These are phyloP conservation scores for Zhuqinia jingwanae DNA, from an alignment of 2,888 invertebrate genomes.

Conservation along the genomic window DNA sequence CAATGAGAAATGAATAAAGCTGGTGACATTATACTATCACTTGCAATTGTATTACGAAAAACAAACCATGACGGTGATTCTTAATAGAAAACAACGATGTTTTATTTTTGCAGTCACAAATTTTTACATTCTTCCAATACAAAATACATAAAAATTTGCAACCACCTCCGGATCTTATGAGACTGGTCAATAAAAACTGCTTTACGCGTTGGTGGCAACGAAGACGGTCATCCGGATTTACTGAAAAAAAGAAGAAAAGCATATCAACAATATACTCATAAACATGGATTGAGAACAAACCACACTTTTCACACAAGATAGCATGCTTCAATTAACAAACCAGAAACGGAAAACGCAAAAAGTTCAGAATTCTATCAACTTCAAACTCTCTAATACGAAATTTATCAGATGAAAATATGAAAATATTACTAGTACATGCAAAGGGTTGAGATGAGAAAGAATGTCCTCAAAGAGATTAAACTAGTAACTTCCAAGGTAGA, in stretches of 20 bases:
- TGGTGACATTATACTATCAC: too few species aligned
- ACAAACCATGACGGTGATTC: too few species aligned
- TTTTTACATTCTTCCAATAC: conserved; percentile 49
- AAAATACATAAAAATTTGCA: conserved; percentile 69
- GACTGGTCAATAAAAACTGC: conserved; percentile 60
- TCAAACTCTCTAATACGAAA: neutral
- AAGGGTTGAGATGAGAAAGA: too few species aligned
- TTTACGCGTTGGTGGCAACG: conserved; percentile 48
- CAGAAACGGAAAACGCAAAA: neutral
- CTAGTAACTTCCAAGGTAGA: too few species aligned
- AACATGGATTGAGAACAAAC: too few species aligned
- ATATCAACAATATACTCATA: too few species aligned
- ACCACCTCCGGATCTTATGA: conserved; percentile 44
- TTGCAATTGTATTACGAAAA: too few species aligned
- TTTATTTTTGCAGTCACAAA: conserved; percentile 63
- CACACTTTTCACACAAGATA: neutral
- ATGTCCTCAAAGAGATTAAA: too few species aligned
- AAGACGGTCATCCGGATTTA: conserved; percentile 53
- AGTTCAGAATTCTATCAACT: neutral
- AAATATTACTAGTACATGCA: too few species aligned
- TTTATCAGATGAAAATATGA: conserved; percentile 4
- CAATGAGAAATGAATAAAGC: conserved; percentile 18
- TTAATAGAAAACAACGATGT: conserved; percentile 65
- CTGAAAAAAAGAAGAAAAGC: conserved; percentile 46
- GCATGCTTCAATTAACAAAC: neutral